Evolutionary conservation across 2,113 vertebrate genomes (phyloP).

Genomic region (Anser cygnoides): DNA sequence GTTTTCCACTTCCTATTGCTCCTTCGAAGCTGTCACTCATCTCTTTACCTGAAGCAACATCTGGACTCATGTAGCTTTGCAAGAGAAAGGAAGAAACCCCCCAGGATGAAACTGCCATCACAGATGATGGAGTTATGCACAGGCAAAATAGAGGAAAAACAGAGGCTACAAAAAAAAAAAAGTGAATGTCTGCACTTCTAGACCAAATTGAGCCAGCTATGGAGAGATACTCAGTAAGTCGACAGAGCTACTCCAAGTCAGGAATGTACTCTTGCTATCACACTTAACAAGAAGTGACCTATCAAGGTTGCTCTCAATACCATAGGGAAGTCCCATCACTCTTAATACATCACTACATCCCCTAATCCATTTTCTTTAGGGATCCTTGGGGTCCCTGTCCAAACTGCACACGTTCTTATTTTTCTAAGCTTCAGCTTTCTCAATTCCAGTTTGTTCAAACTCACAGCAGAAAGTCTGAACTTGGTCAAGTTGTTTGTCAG

Average conservation of each 20-base stretch:
- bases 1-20: slow-evolving; percentile 80
- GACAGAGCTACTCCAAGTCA: neutral
- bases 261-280: neutral
- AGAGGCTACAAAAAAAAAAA: neutral
- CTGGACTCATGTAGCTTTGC: slow-evolving; percentile 82
- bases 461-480: neutral
- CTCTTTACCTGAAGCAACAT: slow-evolving; percentile 90
- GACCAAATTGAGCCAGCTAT: neutral
- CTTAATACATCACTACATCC: neutral
- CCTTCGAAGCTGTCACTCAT: slow-evolving; percentile 93
- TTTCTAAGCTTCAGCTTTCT: neutral
- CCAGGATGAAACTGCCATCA: neutral
- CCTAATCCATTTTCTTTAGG: neutral
- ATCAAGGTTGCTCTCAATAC: neutral
- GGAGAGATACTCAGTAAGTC: neutral
- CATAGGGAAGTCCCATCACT: neutral
- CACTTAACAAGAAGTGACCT: neutral
- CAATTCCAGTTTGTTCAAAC: neutral
- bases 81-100: neutral
- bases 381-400: neutral
- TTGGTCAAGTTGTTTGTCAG: neutral
- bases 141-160: neutral
- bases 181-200: neutral
- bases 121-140: fast-evolving
- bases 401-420: neutral